Conservation (phyloP, 92 coral and sea anemone genomes). For the Phenganax subtilis region DNA sequence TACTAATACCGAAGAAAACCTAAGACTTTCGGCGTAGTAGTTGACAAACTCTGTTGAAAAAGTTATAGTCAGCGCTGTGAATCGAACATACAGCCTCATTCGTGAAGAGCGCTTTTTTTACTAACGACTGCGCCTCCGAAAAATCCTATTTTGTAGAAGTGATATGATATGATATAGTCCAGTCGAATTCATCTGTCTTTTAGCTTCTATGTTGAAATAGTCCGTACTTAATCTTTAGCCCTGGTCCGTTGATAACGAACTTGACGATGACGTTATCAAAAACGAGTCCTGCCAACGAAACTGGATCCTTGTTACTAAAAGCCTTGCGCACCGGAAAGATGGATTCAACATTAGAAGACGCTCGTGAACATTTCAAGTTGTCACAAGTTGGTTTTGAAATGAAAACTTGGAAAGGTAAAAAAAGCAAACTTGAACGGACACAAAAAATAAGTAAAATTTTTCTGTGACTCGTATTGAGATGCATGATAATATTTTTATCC, state of each 20-base stretch:
- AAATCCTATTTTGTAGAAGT: too few relatives aligned
- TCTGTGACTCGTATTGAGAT: not conserved
- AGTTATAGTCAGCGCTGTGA: too few relatives aligned
- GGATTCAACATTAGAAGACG: conserved; percentile 82
- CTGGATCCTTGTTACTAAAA: conserved; percentile 51
- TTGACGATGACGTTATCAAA: conserved; percentile 51
- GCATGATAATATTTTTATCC: not conserved
- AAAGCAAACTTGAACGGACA: not conserved
- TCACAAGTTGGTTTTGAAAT: conserved; percentile 71
- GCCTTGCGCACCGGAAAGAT: conserved; percentile 64
- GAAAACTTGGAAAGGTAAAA: conserved; percentile 59
- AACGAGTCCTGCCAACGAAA: conserved; percentile 50
- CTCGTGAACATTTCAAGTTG: conserved; percentile 56
- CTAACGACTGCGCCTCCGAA: too few relatives aligned
- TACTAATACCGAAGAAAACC: too few relatives aligned
- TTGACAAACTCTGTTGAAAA: too few relatives aligned
- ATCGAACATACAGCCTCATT: too few relatives aligned
- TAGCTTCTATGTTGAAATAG: not conserved
- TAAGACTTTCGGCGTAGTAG: too few relatives aligned
- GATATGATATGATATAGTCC: too few relatives aligned
- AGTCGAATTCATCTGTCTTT: not conserved
- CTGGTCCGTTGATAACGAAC: conserved; percentile 68
- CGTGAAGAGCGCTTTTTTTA: too few relatives aligned
- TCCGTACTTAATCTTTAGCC: conserved; percentile 33
- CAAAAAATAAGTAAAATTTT: not conserved